Evolutionary conservation across 2,113 vertebrate species (phyloP), one percentile per base, ranked within the genome.

Genomic region (Telmatochromis sp.): DNA sequence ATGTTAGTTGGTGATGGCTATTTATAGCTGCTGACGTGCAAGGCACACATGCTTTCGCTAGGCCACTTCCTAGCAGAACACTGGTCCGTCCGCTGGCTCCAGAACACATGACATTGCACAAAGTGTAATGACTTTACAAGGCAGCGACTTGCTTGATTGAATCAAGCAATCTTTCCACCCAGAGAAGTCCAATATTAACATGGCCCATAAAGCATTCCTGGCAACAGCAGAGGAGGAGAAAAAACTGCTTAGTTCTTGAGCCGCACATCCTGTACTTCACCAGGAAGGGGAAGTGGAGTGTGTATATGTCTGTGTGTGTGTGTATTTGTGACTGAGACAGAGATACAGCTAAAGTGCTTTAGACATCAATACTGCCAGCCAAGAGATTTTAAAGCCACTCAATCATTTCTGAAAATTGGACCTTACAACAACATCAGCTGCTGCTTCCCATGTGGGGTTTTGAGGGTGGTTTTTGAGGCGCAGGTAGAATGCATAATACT

Each of bases 71-170:
- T 83, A 82, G 81, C 58, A 57, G 83, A 91, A 84, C 80, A 68
- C 65, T 60, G 60, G 86, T 78, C 85, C 15, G 80, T 83, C 86
- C 75, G 80, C 58, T 73, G 87, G 87, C 92, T 92, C 47, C 87
- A 89, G 91, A 94, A 91, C 51, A 73, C 95, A 94, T 95, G 95
- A 96, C 95, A 91, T 82, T 94, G 94, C 95, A 95, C 93, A 95
- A 94, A 95, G 93, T 89, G 80, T 92, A 94, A 95, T 94, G 93
- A 93, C 95, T 94, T 95, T 87, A 93, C 87, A 89, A 92, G 89
- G 91, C 88, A 89, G 89, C 57, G 93, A 93, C 87, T 89, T 54
- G 93, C 93, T 86, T 95, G 94, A 95, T 95, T 94, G 92, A 94
- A 95, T 94, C 89, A 93, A 91, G 92, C 79, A 86, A 88, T 93